A percentile compares a stretch with the other conserved stretches of the same genome.
These are phyloP conservation scores for Alligator sinensis DNA, from an alignment of 2,113 vertebrate genomes.

Conservation along the genomic window DNA sequence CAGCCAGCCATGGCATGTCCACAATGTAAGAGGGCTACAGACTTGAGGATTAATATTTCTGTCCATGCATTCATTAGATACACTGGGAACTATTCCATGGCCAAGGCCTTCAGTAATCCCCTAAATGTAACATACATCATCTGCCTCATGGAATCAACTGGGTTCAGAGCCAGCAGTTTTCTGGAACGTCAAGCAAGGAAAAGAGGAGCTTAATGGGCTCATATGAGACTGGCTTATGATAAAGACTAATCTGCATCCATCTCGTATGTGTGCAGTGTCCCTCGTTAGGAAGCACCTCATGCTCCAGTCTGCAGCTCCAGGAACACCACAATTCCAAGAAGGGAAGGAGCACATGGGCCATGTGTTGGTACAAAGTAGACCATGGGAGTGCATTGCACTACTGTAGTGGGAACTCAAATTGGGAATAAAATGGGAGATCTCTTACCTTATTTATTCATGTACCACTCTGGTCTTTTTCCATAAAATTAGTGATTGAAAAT, in stretches of 20 bases:
- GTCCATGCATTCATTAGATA: background rate
- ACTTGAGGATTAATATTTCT: background rate
- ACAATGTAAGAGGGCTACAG: background rate
- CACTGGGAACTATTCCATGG: background rate
- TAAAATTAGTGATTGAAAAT: no score
- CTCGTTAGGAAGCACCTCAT: background rate
- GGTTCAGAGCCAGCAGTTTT: background rate
- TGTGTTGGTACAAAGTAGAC: background rate
- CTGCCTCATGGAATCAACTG: background rate
- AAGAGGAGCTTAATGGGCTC: background rate
- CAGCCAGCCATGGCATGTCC: background rate
- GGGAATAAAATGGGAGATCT: background rate
- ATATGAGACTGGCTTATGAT: background rate
- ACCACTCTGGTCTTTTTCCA: no score
- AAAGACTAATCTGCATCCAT: background rate
- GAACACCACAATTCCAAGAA: background rate
- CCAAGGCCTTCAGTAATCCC: background rate
- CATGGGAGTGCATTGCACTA: background rate
- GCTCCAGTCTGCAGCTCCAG: background rate
- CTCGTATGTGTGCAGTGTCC: background rate
- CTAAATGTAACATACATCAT: background rate
- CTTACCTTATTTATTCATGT: background rate
- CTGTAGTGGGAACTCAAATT: background rate
- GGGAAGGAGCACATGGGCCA: background rate
- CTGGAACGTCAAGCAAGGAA: background rate